Base-by-base conservation (phyloP, 2,113 vertebrate species). In the Orientallactaga bullata region DNA sequence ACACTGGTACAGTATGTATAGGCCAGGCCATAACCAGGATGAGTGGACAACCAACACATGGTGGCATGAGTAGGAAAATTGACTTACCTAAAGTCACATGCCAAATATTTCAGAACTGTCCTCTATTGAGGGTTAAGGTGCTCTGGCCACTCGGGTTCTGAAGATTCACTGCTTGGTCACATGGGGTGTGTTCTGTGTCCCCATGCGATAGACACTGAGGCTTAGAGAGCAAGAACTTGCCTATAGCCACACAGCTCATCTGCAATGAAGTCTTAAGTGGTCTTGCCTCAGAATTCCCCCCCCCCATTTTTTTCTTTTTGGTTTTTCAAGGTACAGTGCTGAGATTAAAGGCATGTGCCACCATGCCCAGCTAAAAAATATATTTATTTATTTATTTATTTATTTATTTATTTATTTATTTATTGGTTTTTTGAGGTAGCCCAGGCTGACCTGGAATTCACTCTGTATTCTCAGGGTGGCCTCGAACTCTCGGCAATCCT, bases 191-290 rank as follows among this genome's bases (percentile, higher is more conserved):
- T n/a, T 86, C 65, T 37, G 30, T 23, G 51, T 61, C 11, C 30
- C 8, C 42, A 5, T 24, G 81, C 61, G 66, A 55, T 9, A 30
- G 66, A 55, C 73, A 0, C 13, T 0, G 32, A 80, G 28, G 68
- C 68, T 63, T 74, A 58, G 88, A 78, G 23, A 74, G 13, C 68
- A 65, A 58, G 79, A 80, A 35, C 68, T 55, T 58, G 17, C 7
- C 42, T 5, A 37, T 9, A 35, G 72, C 51, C 81, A 68, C 86
- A 83, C 42, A 68, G 86, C 72, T 51, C 26, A 30, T 61, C 55
- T 2, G 20, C 21, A 26, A 11, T 13, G 18, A 63, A 39, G 28
- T 21, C 65, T 66, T 0, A 5, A 0, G 9, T 0, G 2, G 71
- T 55, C 88, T 81, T 0, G 0, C 61, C n/a, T 24, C 73, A 32